A percentile compares a stretch with the other conserved stretches of the same genome.
These are phyloP conservation scores for Euleptes europaea DNA, from an alignment of 2,113 vertebrate species.

Conservation along the genomic window DNA sequence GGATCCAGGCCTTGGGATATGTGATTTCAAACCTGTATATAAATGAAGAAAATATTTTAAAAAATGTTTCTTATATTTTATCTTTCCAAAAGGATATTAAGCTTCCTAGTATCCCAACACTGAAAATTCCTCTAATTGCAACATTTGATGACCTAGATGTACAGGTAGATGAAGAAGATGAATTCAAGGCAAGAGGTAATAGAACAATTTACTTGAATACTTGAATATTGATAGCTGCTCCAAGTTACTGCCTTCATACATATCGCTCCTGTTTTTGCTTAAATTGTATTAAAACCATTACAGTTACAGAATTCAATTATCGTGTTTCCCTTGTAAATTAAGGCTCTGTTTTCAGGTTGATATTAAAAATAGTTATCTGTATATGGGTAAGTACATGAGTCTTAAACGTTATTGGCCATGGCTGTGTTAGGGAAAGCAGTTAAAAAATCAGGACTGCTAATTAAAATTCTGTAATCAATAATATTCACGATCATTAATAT, in stretches of 20 bases:
- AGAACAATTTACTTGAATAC: not conserved
- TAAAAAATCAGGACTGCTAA: no score
- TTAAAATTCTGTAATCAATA: no score
- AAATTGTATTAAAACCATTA: no score
- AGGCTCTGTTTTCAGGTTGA: not conserved
- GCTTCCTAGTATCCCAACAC: slow-evolving; percentile 82
- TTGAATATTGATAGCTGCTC: not conserved
- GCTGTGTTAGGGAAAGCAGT: no score
- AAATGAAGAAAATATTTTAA: not conserved
- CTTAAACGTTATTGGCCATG: no score
- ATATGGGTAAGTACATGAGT: no score
- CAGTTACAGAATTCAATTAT: no score
- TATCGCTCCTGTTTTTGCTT: not conserved
- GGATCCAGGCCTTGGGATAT: not conserved
- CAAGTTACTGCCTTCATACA: not conserved
- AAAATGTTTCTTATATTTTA: not conserved
- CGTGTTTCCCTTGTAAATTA: not conserved
- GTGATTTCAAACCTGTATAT: not conserved
- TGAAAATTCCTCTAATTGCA: slow-evolving; percentile 86
- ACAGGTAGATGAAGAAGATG: slow-evolving; percentile 93
- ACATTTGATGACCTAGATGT: slow-evolving; percentile 90
- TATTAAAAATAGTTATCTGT: not conserved
- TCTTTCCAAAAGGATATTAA: slow-evolving; percentile 77
- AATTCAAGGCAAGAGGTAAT: slow-evolving; percentile 89
- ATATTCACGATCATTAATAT: no score